phyloP scores from a whole-genome alignment of 2,797 vertebrate species.

The Catostomus latipinnis region DNA sequence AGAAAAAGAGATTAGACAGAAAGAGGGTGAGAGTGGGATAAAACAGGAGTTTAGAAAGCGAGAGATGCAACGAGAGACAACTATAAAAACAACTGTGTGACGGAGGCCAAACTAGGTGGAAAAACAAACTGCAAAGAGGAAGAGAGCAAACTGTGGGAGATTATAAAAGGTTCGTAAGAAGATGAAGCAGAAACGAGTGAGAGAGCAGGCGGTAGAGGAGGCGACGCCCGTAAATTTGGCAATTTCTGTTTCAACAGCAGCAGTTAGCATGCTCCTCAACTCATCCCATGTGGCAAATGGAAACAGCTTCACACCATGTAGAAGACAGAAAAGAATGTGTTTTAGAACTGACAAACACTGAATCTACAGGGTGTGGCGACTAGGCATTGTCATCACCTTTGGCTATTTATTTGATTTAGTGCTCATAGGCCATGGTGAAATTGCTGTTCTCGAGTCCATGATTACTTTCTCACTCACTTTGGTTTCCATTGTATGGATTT shows the following conservation, averaged over 20 bases:
- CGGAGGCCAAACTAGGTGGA: neutral
- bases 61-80: conserved; percentile 33
- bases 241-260: conserved; percentile 16
- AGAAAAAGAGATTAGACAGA: neutral
- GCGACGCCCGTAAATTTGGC: conserved; percentile 3
- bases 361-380: conserved; percentile 4
- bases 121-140: conserved; percentile 16
- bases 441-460: conserved; percentile 38
- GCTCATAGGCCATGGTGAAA: conserved; percentile 11
- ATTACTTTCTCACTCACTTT: conserved; percentile 61
- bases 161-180: conserved; percentile 9
- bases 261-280: conserved; percentile 6
- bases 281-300: conserved; percentile 5
- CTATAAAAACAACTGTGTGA: conserved; percentile 12
- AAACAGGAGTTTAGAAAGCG: conserved; percentile 17
- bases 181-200: conserved; percentile 7
- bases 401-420: conserved; percentile 23
- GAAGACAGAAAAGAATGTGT: neutral
- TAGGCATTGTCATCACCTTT: conserved; percentile 2
- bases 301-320: neutral
- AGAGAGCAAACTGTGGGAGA: neutral
- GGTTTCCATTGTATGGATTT: conserved; percentile 55
- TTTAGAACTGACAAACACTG: neutral
- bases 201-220: conserved; percentile 6
- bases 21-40: conserved; percentile 10